These are phyloP conservation scores for Drosophila pseudotalamancana DNA, from an alignment of 2,888 invertebrate genomes.

Conservation along the genomic window DNA sequence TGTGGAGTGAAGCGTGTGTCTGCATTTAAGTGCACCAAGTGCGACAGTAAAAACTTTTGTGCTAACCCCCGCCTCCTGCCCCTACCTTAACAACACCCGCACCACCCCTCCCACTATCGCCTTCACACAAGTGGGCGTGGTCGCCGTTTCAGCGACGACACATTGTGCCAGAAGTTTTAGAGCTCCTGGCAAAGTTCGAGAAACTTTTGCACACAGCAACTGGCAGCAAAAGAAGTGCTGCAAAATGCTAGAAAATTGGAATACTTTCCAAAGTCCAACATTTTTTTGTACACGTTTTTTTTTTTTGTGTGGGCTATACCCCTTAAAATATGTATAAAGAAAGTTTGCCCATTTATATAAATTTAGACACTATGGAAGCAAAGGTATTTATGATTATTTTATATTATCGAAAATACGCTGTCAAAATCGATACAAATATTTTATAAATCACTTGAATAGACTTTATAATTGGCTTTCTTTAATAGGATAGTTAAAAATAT, in stretches of 20 bases:
- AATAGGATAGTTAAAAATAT: no score
- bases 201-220: slow-evolving; percentile 52
- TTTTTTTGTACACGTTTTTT: slow-evolving; percentile 7
- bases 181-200: slow-evolving; percentile 34
- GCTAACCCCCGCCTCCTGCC: background rate
- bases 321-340: background rate
- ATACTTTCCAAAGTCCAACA: slow-evolving; percentile 65
- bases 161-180: slow-evolving; percentile 70
- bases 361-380: background rate
- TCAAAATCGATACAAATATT: background rate
- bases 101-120: background rate
- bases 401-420: no score
- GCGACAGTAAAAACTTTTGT: slow-evolving; percentile 77
- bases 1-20: slow-evolving; percentile 45
- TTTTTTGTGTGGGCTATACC: slow-evolving; percentile 1
- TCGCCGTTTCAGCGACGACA: slow-evolving; percentile 50
- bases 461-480: no score
- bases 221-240: slow-evolving; percentile 56
- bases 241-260: slow-evolving; percentile 75
- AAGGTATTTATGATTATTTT: no score
- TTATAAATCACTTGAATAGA: background rate
- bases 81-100: no score
- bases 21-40: slow-evolving; percentile 70
- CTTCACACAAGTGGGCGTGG: slow-evolving; percentile 40
- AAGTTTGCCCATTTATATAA: background rate